These are phyloP conservation scores for Lerema accius DNA, from an alignment of 1,140 invertebrate species.

Conservation along the genomic window DNA sequence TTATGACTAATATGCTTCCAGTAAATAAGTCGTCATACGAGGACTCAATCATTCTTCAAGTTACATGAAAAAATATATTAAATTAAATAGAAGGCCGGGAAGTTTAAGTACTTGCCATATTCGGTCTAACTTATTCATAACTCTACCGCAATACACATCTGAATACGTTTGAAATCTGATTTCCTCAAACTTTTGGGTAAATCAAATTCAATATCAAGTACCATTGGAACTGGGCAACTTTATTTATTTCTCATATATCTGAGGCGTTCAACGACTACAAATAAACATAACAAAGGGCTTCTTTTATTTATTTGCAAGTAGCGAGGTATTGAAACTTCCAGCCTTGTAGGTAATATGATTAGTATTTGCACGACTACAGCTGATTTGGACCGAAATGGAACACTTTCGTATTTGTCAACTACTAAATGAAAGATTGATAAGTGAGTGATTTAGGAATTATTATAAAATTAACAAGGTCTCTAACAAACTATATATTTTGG, in stretches of 20 bases:
- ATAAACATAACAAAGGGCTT: neutral
- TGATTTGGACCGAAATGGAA: no score
- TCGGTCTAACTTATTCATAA: slow-evolving; percentile 23
- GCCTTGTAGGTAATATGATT: no score
- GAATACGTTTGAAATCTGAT: slow-evolving; percentile 27
- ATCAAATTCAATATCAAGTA: slow-evolving; percentile 27
- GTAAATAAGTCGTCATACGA: neutral
- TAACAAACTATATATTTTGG: no score
- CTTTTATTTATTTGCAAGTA: no score
- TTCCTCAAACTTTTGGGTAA: slow-evolving; percentile 21
- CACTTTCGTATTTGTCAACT: no score
- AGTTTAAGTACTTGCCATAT: slow-evolving; percentile 9
- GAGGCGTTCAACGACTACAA: neutral
- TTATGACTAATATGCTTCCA: no score
- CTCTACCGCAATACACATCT: slow-evolving; percentile 22
- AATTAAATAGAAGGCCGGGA: slow-evolving; percentile 2
- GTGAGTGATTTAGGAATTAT: no score
- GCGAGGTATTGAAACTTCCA: no score
- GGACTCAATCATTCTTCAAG: neutral
- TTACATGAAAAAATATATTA: neutral
- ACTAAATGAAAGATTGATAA: no score
- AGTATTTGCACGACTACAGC: no score
- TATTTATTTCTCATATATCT: slow-evolving; percentile 7
- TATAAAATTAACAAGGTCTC: no score
- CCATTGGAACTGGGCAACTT: slow-evolving; percentile 17